These are phyloP conservation scores for Vanessa atalanta DNA, from an alignment of 1,140 invertebrate species.

Conservation along the genomic window DNA sequence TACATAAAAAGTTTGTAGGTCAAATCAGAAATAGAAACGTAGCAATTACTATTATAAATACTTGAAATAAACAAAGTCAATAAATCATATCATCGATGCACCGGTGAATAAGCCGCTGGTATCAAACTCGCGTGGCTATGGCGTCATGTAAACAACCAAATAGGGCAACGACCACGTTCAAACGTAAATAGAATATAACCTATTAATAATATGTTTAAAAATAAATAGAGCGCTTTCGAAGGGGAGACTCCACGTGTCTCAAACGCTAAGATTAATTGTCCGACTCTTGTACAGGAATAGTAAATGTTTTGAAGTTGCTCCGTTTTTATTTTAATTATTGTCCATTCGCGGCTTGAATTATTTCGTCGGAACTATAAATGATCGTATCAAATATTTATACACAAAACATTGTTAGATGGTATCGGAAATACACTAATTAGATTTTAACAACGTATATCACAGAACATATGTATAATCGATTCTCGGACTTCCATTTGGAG, in stretches of 20 bases:
- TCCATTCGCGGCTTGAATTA: conserved; percentile 25
- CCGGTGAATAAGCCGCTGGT: background rate
- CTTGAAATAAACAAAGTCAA: conserved; percentile 12
- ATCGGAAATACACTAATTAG: background rate
- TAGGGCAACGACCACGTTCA: conserved; percentile 71
- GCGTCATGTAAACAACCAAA: conserved; percentile 74
- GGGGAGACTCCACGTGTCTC: conserved; percentile 65
- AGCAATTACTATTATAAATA: conserved; percentile 19
- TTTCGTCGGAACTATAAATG: conserved; percentile 8
- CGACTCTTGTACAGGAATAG: conserved; percentile 41
- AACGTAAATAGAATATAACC: conserved; percentile 69
- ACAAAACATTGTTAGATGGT: too few species aligned
- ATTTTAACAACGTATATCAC: background rate
- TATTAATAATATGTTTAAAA: conserved; percentile 69
- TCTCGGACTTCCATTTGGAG: background rate
- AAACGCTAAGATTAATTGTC: conserved; percentile 64
- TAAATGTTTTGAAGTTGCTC: conserved; percentile 37
- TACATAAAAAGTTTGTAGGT: background rate
- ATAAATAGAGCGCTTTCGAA: conserved; percentile 56
- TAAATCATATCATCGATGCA: conserved; percentile 13
- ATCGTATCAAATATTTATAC: background rate
- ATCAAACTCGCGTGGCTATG: conserved; percentile 1
- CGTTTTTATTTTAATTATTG: conserved; percentile 27
- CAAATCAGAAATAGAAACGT: conserved; percentile 12
- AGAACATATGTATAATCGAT: background rate